These are phyloP conservation scores for Nothocercus julius DNA, from an alignment of 2,113 vertebrate genomes.

Conservation along the genomic window DNA sequence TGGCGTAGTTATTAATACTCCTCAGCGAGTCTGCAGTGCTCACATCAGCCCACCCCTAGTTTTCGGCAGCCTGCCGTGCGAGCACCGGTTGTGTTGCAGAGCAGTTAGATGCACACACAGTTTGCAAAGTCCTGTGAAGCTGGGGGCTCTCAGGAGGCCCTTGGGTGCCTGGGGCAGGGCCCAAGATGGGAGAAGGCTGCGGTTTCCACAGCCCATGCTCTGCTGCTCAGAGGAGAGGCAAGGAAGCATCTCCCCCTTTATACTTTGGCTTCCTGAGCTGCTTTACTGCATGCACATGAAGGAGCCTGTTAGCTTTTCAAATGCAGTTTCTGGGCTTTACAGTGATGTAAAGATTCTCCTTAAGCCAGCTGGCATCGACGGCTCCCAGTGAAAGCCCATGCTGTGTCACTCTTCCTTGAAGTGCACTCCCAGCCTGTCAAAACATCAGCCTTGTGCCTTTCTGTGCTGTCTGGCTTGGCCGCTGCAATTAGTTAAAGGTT, in stretches of 20 bases:
- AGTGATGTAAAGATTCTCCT: conserved; percentile 1
- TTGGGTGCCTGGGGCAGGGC: fast-evolving
- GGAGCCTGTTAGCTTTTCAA: background rate
- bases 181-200: background rate
- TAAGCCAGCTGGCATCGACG: conserved; percentile 41
- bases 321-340: conserved; percentile 40
- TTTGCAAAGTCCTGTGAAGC: too few relatives aligned
- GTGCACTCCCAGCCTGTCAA: conserved; percentile 10
- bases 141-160: background rate
- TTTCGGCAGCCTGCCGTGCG: background rate
- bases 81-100: background rate
- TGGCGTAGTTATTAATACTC: background rate
- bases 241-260: background rate
- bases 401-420: conserved; percentile 56
- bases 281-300: background rate
- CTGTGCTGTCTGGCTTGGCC: conserved; percentile 19
- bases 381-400: conserved; percentile 13
- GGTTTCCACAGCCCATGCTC: background rate
- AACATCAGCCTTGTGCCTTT: background rate
- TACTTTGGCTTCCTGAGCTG: background rate
- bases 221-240: background rate
- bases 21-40: background rate
- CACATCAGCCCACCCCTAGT: background rate
- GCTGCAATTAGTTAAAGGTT: conserved; percentile 60
- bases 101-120: background rate